Percentiles rank a stretch among this genome's conserved stretches.
Evolutionary conservation across 37 sponge, comb jelly and placozoan genomes (phyloP).

Genomic region (Beroe ovata): DNA sequence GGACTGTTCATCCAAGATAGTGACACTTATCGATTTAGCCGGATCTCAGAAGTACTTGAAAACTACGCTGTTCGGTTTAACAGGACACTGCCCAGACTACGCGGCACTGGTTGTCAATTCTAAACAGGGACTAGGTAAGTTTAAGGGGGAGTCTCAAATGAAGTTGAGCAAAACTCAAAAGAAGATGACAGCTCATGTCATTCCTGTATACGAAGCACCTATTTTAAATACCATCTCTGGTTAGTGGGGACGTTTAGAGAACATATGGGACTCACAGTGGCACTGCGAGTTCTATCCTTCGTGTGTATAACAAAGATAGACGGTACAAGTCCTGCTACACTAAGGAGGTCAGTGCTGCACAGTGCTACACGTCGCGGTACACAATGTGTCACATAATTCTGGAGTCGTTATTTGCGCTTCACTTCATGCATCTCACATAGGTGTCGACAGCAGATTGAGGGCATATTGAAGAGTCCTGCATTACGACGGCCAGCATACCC

Average conservation of each 20-base stretch:
- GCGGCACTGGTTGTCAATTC: slow-evolving; percentile 91
- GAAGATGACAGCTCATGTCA: no score
- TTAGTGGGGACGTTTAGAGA: slow-evolving; percentile 91
- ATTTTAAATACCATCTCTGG: no score
- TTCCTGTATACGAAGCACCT: no score
- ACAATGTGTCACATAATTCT: no score
- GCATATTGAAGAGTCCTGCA: slow-evolving; percentile 33
- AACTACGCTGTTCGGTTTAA: slow-evolving; percentile 95
- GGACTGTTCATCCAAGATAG: slow-evolving; percentile 85
- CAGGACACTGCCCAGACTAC: slow-evolving; percentile 88
- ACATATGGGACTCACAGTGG: slow-evolving; percentile 84
- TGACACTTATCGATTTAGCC: slow-evolving; percentile 97
- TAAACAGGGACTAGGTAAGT: slow-evolving; percentile 90
- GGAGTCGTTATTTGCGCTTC: no score
- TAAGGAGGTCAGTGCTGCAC: slow-evolving; percentile 34
- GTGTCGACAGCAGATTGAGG: slow-evolving; percentile 36
- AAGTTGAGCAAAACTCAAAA: no score
- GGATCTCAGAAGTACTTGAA: slow-evolving; percentile 96
- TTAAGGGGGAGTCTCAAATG: no score
- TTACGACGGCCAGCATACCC: slow-evolving; percentile 4
- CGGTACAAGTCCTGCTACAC: slow-evolving; percentile 5
- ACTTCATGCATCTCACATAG: no score
- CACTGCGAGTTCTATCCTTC: slow-evolving; percentile 81
- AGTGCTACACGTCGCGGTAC: no score
- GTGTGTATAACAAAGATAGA: slow-evolving; percentile 93